A percentile compares a stretch with the other conserved stretches of the same genome.
phyloP scores from a whole-genome alignment of 2,113 vertebrate species.

The Acrocephalus kingi region DNA sequence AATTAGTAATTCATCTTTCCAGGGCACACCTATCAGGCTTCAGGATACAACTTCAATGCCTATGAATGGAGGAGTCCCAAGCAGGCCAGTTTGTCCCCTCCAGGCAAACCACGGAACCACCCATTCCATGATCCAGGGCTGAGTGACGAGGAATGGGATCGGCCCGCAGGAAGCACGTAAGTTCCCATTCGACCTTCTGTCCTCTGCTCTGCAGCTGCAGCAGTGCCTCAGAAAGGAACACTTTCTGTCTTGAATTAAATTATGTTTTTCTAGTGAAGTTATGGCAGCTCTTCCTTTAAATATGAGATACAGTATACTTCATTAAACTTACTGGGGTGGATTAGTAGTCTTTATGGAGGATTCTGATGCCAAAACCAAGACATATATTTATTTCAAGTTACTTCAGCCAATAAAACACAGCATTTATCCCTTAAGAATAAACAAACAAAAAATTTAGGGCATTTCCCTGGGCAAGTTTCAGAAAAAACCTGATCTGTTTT shows the following conservation, averaged over 20 bases:
- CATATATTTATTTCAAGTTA: background rate
- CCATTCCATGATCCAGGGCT: constrained; percentile 86
- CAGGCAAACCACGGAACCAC: constrained; percentile 82
- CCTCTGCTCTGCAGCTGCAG: background rate
- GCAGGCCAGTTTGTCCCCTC: constrained; percentile 84
- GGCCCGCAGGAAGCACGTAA: constrained; percentile 84
- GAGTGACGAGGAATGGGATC: constrained; percentile 92
- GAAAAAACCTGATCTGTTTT: background rate
- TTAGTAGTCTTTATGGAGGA: background rate
- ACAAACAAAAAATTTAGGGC: background rate
- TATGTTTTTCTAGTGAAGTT: background rate
- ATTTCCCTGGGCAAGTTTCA: background rate
- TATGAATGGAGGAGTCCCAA: constrained; percentile 93
- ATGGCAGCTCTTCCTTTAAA: background rate
- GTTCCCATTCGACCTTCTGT: background rate
- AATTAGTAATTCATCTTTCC: constrained; percentile 11
- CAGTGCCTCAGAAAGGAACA: background rate
- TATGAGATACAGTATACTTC: background rate
- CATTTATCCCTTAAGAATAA: background rate
- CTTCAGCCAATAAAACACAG: background rate
- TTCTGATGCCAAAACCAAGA: background rate
- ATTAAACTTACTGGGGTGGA: background rate
- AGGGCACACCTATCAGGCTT: constrained; percentile 86
- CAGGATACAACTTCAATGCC: constrained; percentile 88
- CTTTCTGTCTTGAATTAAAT: background rate